Evolutionary conservation across 2,113 vertebrate species (phyloP).

Genomic region (Ochotona princeps): DNA sequence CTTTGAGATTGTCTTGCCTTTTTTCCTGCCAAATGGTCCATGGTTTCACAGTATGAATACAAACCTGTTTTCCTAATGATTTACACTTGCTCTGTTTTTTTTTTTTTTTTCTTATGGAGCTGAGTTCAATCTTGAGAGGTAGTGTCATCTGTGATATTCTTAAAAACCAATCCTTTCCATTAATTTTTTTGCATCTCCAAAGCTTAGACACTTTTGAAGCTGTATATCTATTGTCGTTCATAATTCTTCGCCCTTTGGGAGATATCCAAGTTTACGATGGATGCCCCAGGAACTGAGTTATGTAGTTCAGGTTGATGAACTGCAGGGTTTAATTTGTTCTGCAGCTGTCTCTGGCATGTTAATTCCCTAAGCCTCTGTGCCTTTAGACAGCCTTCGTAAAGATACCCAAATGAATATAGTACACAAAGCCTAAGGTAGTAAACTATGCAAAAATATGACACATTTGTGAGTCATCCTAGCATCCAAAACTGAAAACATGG

Average conservation of each 20-base stretch:
- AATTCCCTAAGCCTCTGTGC: background rate
- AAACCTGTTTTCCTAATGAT: conserved; percentile 35
- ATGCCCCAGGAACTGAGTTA: background rate
- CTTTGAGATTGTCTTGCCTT: conserved; percentile 31
- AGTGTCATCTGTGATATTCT: conserved; percentile 21
- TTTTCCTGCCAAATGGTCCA: conserved; percentile 21
- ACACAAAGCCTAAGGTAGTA: background rate
- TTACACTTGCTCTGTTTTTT: background rate
- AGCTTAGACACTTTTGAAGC: background rate
- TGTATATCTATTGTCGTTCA: background rate
- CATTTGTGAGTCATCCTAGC: background rate
- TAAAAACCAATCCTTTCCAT: background rate
- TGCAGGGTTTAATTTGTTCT: background rate
- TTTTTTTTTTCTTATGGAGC: background rate
- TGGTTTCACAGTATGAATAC: background rate
- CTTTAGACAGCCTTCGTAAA: conserved; percentile 19
- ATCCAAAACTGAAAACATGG: background rate
- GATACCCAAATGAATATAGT: background rate
- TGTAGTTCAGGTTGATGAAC: background rate
- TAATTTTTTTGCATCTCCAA: background rate
- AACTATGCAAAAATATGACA: background rate
- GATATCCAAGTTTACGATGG: background rate
- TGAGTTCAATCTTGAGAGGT: background rate
- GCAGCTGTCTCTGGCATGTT: background rate
- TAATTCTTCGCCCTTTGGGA: background rate